Conservation (phyloP, 2,888 invertebrate genomes). For the Cantharis rustica region DNA sequence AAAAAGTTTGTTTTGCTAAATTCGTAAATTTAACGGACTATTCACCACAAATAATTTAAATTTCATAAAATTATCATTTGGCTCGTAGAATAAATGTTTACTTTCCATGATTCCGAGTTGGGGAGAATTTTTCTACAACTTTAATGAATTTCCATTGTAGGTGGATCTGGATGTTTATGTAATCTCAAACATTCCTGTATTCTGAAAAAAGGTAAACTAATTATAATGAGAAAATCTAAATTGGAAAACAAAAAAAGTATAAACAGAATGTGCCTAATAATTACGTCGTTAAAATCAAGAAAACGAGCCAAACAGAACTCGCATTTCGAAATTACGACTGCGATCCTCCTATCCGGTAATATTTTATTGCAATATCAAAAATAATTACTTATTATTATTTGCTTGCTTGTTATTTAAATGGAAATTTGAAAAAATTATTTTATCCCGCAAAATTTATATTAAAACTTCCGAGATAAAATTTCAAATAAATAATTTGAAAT, state of each 20-base stretch:
- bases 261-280: neutral
- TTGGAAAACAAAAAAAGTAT: neutral
- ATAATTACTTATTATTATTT: neutral
- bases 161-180: neutral
- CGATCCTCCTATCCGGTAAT: neutral
- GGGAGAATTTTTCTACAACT: neutral
- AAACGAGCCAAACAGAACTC: neutral
- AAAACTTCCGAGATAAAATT: neutral
- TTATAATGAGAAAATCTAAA: neutral
- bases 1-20: neutral
- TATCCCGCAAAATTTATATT: neutral
- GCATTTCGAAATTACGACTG: neutral
- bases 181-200: neutral
- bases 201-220: neutral
- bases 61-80: neutral
- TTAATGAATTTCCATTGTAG: neutral
- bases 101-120: neutral
- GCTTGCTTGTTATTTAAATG: neutral
- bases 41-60: neutral
- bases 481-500: neutral
- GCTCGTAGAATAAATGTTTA: neutral
- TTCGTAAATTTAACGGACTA: neutral
- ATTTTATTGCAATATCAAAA: neutral
- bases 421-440: neutral
- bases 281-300: neutral